phyloP scores from a whole-genome alignment of 1,140 invertebrate genomes.

The silkworm (Bombyx mori) region ASM3026992v2 NC_085127.1:10788001-10788500 shows the following conservation, averaged over 20 bases:
- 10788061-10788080: too few relatives aligned
- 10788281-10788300: slow-evolving; percentile 43
- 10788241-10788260: slow-evolving; percentile 40
- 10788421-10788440: background rate
- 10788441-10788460: too few relatives aligned
- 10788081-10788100: too few relatives aligned
- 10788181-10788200: background rate
- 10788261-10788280: slow-evolving; percentile 46
- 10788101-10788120: too few relatives aligned
- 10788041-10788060: too few relatives aligned
- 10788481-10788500: too few relatives aligned
- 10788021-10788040: too few relatives aligned
- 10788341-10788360: slow-evolving; percentile 57
- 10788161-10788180: too few relatives aligned
- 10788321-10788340: slow-evolving; percentile 35
- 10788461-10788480: too few relatives aligned
- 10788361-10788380: slow-evolving; percentile 12
- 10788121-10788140: too few relatives aligned
- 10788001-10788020: too few relatives aligned
- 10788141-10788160: too few relatives aligned
- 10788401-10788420: background rate
- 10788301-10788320: slow-evolving; percentile 39
- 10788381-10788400: background rate
- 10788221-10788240: slow-evolving; percentile 32
- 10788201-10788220: slow-evolving; percentile 44